Base-by-base conservation (phyloP, 1,140 invertebrate genomes). In the Popillia japonica region DNA sequence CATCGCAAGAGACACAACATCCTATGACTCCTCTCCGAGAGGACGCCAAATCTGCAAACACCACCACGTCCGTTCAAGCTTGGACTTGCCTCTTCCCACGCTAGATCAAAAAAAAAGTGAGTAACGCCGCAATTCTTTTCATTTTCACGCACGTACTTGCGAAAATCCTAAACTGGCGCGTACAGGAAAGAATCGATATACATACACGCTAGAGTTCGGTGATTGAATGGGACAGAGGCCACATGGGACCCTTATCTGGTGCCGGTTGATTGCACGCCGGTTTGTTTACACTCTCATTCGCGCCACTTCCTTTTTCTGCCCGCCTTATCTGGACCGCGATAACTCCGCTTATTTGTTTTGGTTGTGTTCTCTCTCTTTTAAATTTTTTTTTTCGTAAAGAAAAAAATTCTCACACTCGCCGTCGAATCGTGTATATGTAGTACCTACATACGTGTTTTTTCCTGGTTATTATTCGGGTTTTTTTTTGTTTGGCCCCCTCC, bases 231-330 rank as follows among this genome's bases (percentile, higher is more conserved):
- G 61, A 64, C 61, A 20, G 20, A 27, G 61, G 61, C 61, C 61
- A 64, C 61, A 64, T 64, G 61, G 61, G 61, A 64, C 61, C 61
- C 61, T 64, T 64, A 64, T 64, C 61, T 64, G 61, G 61, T 64
- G 61, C 61, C 61, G 17, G 61, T 64, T 64, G 61, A 64, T 64
- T 64, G 61, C 61, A 64, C 61, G 61, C 61, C 61, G 61, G 61
- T 64, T 64, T 64, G 61, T 64, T 64, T 64, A 64, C 61, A 64
- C 61, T n/a, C 61, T 64, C 61, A 64, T 64, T 64, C 61, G 61
- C 61, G 61, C 61, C 61, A 64, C 61, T 64, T 64, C 61, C 61
- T 64, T 64, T 64, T 64, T 64, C 61, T 64, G 61, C 61, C 61
- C 61, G 61, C 61, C 61, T 64, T 64, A 64, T 64, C 23, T n/a